Evolutionary conservation across 2,888 invertebrate genomes (phyloP), one percentile per base, ranked within the genome.

Genomic region (Meiosimyza platycephala): DNA sequence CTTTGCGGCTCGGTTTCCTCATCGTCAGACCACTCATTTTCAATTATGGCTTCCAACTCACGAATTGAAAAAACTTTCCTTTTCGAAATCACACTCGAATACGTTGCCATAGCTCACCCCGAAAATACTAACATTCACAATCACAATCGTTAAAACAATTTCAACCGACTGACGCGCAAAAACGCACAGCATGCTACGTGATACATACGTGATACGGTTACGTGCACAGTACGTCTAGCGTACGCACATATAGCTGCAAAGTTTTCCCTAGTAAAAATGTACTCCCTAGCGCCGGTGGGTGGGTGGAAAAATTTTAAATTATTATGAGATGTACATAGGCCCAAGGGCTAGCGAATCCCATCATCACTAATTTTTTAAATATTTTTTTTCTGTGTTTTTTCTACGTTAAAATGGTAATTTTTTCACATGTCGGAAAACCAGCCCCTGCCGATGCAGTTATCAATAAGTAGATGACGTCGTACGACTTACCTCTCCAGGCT

Each of bases 41-140:
- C 28, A 28, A 28, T 28, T 3, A 3, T 3, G 28, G 28, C 28
- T 28, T 28, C 51, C 51, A 48, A 22, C 52, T 65, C 51, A 16
- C 50, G 65, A 65, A 65, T 18, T 52, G 22, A 65, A 16, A 65
- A 65, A 9, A 18, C 51, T 65, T 47, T 65, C 40, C 50, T 65
- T 51, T 6, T 50, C 18, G 65, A 65, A 48, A 51, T 65, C 4
- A 65, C n/a, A n/a, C n/a, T n/a, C n/a, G n/a, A n/a, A n/a, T n/a
- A n/a, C n/a, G n/a, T n/a, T n/a, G 51, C 50, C 65, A 65, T 50
- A 65, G 50, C 51, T 16, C 4, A 12, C n/a, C 2, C 63, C 40
- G 40, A 63, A 33, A n/a, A 9, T 12, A 28, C 40, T 6, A 63
- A 2, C 22, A 22, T 3, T 22, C 22, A 52, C 16, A n/a, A 52